Percentiles rank a stretch among this genome's conserved stretches.
phyloP scores from a whole-genome alignment of 2,113 vertebrate genomes.

The Phyllostomus hastatus region DNA sequence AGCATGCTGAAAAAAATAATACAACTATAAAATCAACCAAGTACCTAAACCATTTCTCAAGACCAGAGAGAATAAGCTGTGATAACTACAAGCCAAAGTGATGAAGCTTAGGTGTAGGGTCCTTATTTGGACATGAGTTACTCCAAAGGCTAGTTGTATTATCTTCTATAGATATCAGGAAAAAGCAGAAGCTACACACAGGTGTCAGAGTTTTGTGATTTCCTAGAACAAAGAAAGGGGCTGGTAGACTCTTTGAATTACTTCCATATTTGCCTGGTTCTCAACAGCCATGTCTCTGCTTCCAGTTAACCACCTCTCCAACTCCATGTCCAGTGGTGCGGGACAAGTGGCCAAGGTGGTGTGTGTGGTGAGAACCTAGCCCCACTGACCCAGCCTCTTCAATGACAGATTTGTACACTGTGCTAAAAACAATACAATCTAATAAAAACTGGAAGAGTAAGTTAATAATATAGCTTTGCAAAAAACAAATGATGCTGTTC shows the following conservation, averaged over 20 bases:
- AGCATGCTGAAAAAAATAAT: background rate
- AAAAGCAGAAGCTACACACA: background rate
- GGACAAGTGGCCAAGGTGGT: background rate
- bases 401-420: background rate
- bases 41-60: background rate
- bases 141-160: accelerated
- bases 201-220: background rate
- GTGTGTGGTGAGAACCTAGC: background rate
- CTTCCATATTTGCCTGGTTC: background rate
- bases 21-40: background rate
- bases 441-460: background rate
- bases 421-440: background rate
- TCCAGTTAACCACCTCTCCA: background rate
- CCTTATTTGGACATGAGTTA: background rate
- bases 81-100: background rate
- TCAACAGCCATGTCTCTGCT: background rate
- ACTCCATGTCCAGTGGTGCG: background rate
- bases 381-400: background rate
- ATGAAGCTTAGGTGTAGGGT: background rate
- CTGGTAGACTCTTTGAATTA: background rate
- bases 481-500: background rate
- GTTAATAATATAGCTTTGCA: background rate
- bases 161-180: background rate
- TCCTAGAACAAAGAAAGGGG: background rate
- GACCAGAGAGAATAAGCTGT: background rate